Evolutionary conservation across 2,113 vertebrate species (phyloP), one percentile per base, ranked within the genome.

Genomic region (Dasypus novemcinctus): DNA sequence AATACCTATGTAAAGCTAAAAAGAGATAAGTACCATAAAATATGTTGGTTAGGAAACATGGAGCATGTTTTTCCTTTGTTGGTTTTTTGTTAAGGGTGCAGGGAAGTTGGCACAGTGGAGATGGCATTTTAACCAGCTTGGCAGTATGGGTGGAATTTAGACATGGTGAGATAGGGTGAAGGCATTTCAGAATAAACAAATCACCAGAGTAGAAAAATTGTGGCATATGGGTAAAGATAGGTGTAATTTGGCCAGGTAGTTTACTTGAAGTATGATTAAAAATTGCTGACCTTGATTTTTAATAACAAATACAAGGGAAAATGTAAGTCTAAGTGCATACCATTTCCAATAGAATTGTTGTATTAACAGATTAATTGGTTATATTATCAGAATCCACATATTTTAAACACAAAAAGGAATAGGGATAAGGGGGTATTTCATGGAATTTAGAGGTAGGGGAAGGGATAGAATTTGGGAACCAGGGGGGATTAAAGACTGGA

Each of bases 271-370:
- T 74, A 1, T 84, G 92, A 72, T 78, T 63, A 79, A 78, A 92
- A 54, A 20, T 80, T 91, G 43, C 5, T 43, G 68, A 52, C 2
- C 27, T 84, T 78, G 25, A 72, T 61, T 88, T 64, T 83, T 87
- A 57, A 96, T 71, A 75, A 11, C 17, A 82, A 87, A 71, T 75
- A 78, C 43, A 88, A 64, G 33, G 74, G 59, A 80, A 94, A 85
- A 38, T 3, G 9, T 18, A 76, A 68, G 11, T 79, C 57, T 89
- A 89, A n/a, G 74, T 80, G 21, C 1, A 64, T 36, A 33, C 10
- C 4, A 57, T 88, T 59, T 72, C 38, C 49, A 66, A 59, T 29
- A 49, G 25, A 84, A 15, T 87, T 59, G 36, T 71, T 94, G 36
- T 71, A 78, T 72, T 71, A 66, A 21, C 38, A 81, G 23, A 46